Evolutionary conservation across 2,888 invertebrate species (phyloP).

Genomic region (Mayetiola destructor): DNA sequence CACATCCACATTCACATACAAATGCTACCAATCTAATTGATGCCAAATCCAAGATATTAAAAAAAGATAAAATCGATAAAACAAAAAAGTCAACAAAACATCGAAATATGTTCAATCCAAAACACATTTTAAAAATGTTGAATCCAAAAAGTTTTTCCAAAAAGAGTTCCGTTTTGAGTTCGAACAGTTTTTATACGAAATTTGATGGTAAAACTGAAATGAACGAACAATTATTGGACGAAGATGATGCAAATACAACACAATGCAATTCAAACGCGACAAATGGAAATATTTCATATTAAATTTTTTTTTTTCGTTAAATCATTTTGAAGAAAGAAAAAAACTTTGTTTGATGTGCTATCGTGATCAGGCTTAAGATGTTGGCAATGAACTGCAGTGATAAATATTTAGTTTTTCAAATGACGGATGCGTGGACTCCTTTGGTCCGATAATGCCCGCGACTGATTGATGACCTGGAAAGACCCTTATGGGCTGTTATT

Average conservation of each 20-base stretch:
- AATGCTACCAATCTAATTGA: not conserved
- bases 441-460: too few relatives aligned
- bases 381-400: too few relatives aligned
- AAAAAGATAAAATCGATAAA: constrained; percentile 2
- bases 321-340: too few relatives aligned
- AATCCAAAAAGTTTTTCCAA: too few relatives aligned
- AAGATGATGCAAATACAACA: not conserved
- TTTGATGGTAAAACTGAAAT: constrained; percentile 1
- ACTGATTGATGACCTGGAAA: too few relatives aligned
- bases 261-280: not conserved
- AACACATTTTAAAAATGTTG: too few relatives aligned
- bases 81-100: not conserved
- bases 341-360: too few relatives aligned
- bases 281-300: constrained; percentile 17
- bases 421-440: too few relatives aligned
- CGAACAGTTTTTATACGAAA: constrained; percentile 5
- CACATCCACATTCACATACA: not conserved
- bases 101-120: not conserved
- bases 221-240: constrained; percentile 11
- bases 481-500: too few relatives aligned
- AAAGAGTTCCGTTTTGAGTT: not conserved
- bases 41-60: not conserved
- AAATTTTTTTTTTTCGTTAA: constrained; percentile 17
- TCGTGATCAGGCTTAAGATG: too few relatives aligned
- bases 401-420: too few relatives aligned